Evolutionary conservation across 2,888 invertebrate species (phyloP).

Genomic region (Sthenelais limicola): DNA sequence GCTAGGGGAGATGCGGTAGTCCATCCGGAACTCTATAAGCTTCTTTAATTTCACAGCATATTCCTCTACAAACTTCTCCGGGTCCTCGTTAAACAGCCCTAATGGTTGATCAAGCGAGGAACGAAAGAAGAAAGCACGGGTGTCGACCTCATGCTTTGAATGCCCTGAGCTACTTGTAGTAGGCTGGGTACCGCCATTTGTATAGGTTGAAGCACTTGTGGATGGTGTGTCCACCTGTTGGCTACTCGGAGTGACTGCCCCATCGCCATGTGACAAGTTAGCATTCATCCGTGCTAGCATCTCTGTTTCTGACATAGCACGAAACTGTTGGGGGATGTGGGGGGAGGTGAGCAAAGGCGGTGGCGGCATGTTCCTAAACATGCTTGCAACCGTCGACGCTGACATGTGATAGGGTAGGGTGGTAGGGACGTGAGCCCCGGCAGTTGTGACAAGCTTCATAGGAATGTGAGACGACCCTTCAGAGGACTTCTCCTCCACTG

Average conservation of each 20-base stretch:
- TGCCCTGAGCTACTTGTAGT: conserved; percentile 2
- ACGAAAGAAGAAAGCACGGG: conserved; percentile 30
- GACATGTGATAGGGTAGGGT: conserved; percentile 35
- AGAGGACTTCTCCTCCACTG: conserved; percentile 22
- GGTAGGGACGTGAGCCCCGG: conserved; percentile 26
- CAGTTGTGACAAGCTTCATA: conserved; percentile 28
- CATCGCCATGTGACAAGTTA: conserved; percentile 28
- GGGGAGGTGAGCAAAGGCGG: conserved; percentile 21
- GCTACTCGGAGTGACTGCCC: conserved; percentile 7
- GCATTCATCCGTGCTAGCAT: conserved; percentile 37
- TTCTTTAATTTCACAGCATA: conserved; percentile 45
- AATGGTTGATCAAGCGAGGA: conserved; percentile 35
- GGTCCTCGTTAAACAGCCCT: conserved; percentile 41
- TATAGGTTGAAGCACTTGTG: conserved; percentile 25
- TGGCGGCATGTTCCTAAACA: conserved; percentile 35
- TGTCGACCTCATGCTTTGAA: conserved; percentile 29
- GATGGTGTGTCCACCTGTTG: conserved; percentile 13
- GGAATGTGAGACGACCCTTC: conserved; percentile 21
- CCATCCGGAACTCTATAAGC: conserved; percentile 45
- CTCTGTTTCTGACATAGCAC: conserved; percentile 22
- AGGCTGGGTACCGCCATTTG: conserved; percentile 21
- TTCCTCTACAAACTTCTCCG: conserved; percentile 40
- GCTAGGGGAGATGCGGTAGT: conserved; percentile 44
- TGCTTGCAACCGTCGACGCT: conserved; percentile 25
- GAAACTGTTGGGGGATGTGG: background rate